Percentiles rank a stretch among this genome's conserved stretches.
These are phyloP conservation scores for Hybognathus amarus DNA, from an alignment of 2,797 vertebrate genomes.

Conservation along the genomic window DNA sequence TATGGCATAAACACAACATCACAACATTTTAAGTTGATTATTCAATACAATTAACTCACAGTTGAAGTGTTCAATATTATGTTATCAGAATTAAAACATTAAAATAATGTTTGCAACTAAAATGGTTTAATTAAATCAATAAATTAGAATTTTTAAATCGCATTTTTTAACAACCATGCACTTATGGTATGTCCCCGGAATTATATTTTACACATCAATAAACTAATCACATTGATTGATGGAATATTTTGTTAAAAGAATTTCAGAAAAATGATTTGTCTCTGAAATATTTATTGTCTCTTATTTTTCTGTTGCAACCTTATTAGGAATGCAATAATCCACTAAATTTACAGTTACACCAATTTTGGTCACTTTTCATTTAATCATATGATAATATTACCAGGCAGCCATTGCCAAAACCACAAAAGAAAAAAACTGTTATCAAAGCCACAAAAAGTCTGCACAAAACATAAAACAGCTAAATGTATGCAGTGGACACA, in stretches of 20 bases:
- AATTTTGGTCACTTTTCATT: not conserved
- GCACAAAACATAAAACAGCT: slow-evolving; percentile 38
- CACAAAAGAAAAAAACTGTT: slow-evolving; percentile 10
- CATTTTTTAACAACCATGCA: not conserved
- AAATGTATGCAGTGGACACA: slow-evolving; percentile 50
- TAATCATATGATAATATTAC: slow-evolving; percentile 32
- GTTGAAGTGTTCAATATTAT: not conserved
- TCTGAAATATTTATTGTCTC: not conserved
- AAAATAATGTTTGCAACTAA: no score
- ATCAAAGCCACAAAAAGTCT: slow-evolving; percentile 49
- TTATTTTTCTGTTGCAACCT: not conserved
- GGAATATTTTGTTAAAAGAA: not conserved
- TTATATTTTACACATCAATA: not conserved
- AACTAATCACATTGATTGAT: not conserved
- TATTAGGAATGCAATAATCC: not conserved
- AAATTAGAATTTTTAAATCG: not conserved
- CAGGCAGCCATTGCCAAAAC: slow-evolving; percentile 27
- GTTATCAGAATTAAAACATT: not conserved
- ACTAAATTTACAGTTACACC: not conserved
- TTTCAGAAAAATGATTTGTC: not conserved
- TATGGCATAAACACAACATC: no score
- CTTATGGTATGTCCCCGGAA: not conserved
- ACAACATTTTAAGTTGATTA: not conserved
- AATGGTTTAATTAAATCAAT: no score
- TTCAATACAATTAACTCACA: not conserved